phyloP scores from a whole-genome alignment of 2,888 invertebrate genomes.

The Cepaea hortensis region DNA sequence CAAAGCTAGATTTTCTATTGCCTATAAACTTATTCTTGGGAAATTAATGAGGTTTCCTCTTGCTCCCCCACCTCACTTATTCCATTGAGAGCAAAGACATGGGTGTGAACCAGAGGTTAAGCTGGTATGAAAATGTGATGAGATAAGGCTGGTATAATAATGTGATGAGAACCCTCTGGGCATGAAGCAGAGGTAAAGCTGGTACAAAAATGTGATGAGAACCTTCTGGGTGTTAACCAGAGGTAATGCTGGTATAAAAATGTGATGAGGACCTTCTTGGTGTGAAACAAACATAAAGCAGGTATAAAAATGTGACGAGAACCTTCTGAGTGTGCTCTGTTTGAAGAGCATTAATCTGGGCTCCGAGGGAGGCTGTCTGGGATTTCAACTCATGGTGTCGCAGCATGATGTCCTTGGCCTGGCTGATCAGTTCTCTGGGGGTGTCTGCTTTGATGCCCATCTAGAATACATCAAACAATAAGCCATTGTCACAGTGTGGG shows the following conservation, averaged over 20 bases:
- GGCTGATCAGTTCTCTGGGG: slow-evolving; percentile 75
- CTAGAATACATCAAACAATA: not conserved
- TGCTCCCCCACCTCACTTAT: no score
- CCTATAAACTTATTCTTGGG: no score
- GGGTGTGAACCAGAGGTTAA: not conserved
- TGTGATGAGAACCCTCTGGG: not conserved
- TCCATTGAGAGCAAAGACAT: no score
- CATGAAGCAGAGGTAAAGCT: not conserved
- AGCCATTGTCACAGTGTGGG: no score
- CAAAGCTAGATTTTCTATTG: no score
- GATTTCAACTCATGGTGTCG: slow-evolving; percentile 93
- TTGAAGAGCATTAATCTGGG: slow-evolving; percentile 87
- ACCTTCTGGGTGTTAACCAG: slow-evolving; percentile 2
- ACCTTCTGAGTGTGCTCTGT: slow-evolving; percentile 54
- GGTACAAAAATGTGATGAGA: not conserved
- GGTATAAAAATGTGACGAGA: not conserved
- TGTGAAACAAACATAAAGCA: slow-evolving; percentile 1
- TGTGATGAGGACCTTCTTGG: not conserved
- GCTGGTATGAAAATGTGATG: not conserved
- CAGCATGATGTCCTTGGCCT: slow-evolving; percentile 86
- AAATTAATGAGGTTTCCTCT: no score
- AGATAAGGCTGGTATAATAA: not conserved
- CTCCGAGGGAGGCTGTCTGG: slow-evolving; percentile 89
- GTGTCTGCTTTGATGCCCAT: slow-evolving; percentile 82
- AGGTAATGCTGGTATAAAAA: slow-evolving; percentile 1